phyloP scores from a whole-genome alignment of 2,888 invertebrate species.

The Drosophila subquinaria region DNA sequence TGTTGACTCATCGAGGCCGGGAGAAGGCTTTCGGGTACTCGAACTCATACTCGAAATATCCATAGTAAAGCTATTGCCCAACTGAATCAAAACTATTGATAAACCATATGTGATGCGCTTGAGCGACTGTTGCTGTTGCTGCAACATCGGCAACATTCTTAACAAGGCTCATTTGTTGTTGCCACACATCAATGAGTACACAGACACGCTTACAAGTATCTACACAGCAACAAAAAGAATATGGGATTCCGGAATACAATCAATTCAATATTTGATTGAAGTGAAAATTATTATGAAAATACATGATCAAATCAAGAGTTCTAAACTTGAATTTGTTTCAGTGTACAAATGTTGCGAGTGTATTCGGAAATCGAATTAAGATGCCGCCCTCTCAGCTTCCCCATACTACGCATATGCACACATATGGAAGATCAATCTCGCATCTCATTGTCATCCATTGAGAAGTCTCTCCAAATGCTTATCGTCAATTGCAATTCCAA shows the following conservation, averaged over 20 bases:
- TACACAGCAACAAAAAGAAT: too few relatives aligned
- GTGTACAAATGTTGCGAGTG: background rate
- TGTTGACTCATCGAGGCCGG: slow-evolving; percentile 64
- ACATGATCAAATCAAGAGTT: too few relatives aligned
- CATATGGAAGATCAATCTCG: background rate
- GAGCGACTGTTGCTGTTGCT: slow-evolving; percentile 28
- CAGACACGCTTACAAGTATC: background rate
- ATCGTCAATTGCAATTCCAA: slow-evolving; percentile 4
- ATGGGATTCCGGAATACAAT: too few relatives aligned
- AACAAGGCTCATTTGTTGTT: slow-evolving; percentile 60
- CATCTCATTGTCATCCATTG: slow-evolving; percentile 5
- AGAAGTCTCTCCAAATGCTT: slow-evolving; percentile 4
- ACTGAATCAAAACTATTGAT: slow-evolving; percentile 42
- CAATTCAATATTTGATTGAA: too few relatives aligned
- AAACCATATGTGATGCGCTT: slow-evolving; percentile 48
- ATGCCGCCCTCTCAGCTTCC: slow-evolving; percentile 29
- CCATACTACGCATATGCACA: slow-evolving; percentile 1
- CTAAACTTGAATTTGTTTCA: too few relatives aligned
- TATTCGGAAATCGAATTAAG: slow-evolving; percentile 1
- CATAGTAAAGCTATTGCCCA: slow-evolving; percentile 17
- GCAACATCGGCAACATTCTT: slow-evolving; percentile 53
- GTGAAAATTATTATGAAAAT: too few relatives aligned
- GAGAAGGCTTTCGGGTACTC: slow-evolving; percentile 41
- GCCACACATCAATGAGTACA: slow-evolving; percentile 9
- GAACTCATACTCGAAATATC: background rate